Evolutionary conservation across 2,888 invertebrate genomes (phyloP), one percentile per base, ranked within the genome.

Genomic region (Drosophila recens): DNA sequence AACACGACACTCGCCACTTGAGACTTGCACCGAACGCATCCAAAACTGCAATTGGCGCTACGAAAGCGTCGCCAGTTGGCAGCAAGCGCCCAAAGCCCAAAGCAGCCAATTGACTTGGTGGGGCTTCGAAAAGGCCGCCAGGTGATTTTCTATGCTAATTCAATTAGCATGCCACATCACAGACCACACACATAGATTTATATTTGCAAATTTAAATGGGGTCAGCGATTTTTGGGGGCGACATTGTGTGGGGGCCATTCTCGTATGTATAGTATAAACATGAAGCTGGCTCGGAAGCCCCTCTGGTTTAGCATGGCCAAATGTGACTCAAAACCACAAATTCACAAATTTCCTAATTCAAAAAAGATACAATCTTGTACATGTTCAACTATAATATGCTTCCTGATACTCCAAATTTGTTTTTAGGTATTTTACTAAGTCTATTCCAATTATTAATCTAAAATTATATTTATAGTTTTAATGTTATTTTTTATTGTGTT

Each of bases 1-100:
- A 27, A 27, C 38, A 30, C 43, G 30, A 56, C 11, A 33, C 17
- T 15, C 17, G 6, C 4, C 23, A 53, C 62, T 34, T 56, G 56
- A 68, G 89, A 84, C 84, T 83, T 84, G 89, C 84, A 83, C 84
- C 87, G 81, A 87, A 89, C 89, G 84, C 89, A 87, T 79, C 79
- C 84, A 78, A 69, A 84, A 84, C 69, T 80, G 87, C 89, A 87
- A 84, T 84, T 75, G 89, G 53, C 83, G 64, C 42, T 67, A 34
- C 45, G 64, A 77, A 23, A 45, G 65, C 65, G 45, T 43, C 36
- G 36, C 48, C 62, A 63, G 52, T 59, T 71, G 73, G 54, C 67
- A 67, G 66, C 58, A 51, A 72, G 72, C 43, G 71, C 33, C 51
- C 11, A 51, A 51, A 51, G 34, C 34, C 67, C 56, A 72, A 69